These are phyloP conservation scores for Hirudinaria manillensis DNA, from an alignment of 2,888 invertebrate genomes.

Conservation along the genomic window DNA sequence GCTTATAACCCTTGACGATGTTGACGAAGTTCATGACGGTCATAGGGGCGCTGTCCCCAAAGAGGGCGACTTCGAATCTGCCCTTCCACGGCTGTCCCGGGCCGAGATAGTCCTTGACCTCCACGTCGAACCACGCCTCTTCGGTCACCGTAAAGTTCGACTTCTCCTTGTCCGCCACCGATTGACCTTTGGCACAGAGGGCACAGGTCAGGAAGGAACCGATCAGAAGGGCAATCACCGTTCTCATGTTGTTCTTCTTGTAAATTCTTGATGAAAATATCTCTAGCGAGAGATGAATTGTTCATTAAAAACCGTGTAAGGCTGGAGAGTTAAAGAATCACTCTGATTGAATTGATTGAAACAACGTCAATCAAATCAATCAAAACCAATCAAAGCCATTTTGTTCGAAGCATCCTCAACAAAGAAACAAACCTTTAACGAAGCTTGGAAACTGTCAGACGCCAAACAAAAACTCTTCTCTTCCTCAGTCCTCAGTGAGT, in stretches of 20 bases:
- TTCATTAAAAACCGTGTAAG: too few species aligned
- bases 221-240: background rate
- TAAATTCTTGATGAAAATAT: too few species aligned
- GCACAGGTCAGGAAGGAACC: background rate
- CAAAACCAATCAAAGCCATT: too few species aligned
- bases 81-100: conserved; percentile 46
- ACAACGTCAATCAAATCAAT: too few species aligned
- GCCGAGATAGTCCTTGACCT: conserved; percentile 48
- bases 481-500: too few species aligned
- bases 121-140: conserved; percentile 50
- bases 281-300: too few species aligned
- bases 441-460: too few species aligned
- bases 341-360: too few species aligned
- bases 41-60: conserved; percentile 52
- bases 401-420: too few species aligned
- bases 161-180: background rate
- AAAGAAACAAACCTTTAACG: too few species aligned
- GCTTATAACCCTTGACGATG: conserved; percentile 49
- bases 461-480: too few species aligned
- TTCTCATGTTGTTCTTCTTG: background rate
- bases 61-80: conserved; percentile 48
- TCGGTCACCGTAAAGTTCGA: conserved; percentile 45
- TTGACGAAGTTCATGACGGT: conserved; percentile 51
- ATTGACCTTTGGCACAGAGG: background rate
- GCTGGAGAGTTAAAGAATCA: too few species aligned